These are phyloP conservation scores for Miichthys miiuy DNA, from an alignment of 2,797 vertebrate genomes.

Conservation along the genomic window DNA sequence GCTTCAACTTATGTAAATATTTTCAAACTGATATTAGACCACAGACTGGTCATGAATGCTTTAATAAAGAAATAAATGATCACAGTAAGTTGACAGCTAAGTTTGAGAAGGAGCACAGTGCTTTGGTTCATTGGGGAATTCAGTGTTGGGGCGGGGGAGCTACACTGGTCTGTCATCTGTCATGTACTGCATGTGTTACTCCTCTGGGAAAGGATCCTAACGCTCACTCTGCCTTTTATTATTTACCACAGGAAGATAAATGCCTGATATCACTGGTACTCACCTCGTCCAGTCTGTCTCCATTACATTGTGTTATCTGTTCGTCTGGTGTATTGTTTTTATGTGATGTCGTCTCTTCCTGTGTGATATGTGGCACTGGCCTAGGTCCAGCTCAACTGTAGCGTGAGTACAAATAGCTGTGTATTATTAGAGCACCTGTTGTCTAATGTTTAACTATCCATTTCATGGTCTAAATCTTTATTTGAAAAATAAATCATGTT, in stretches of 20 bases:
- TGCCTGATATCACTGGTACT: conserved; percentile 59
- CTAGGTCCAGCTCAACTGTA: conserved; percentile 49
- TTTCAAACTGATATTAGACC: too few species aligned
- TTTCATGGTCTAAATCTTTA: not conserved
- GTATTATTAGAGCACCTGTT: not conserved
- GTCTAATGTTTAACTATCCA: not conserved
- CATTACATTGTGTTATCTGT: conserved; percentile 42
- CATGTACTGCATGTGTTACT: conserved; percentile 56
- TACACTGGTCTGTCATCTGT: conserved; percentile 6
- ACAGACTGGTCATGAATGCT: too few species aligned
- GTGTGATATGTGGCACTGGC: conserved; percentile 65
- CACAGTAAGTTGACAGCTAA: conserved; percentile 24
- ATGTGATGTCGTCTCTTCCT: conserved; percentile 45
- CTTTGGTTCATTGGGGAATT: conserved; percentile 10
- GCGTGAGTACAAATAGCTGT: not conserved
- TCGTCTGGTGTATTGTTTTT: conserved; percentile 43
- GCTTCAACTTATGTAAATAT: too few species aligned
- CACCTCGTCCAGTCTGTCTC: conserved; percentile 54
- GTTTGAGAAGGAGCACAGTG: conserved; percentile 22
- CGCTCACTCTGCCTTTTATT: conserved; percentile 45
- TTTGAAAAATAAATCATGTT: not conserved
- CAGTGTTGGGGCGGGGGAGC: conserved; percentile 16
- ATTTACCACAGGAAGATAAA: conserved; percentile 50
- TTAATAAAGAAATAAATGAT: too few species aligned
- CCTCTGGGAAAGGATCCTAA: conserved; percentile 35